These are phyloP conservation scores for Larimichthys polyactis DNA, from an alignment of 2,113 vertebrate species.

Conservation along the genomic window DNA sequence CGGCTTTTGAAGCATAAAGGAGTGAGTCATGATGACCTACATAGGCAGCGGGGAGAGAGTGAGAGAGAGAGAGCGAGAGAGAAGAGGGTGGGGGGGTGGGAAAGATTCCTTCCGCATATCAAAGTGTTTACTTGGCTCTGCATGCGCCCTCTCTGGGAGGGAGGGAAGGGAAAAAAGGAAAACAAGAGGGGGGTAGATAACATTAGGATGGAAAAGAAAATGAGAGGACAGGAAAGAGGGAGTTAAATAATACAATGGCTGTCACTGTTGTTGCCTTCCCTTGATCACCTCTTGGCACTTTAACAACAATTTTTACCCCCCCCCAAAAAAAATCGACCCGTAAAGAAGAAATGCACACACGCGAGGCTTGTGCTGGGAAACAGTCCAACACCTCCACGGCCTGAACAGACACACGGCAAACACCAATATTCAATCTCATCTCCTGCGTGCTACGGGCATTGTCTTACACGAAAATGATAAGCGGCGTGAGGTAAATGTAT, in stretches of 20 bases:
- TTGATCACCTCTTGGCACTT: conserved; percentile 40
- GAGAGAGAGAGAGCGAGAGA: conserved; percentile 55
- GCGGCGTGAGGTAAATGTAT: conserved; percentile 13
- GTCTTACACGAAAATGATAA: conserved; percentile 7
- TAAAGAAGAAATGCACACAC: background rate
- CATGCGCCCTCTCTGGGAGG: conserved; percentile 67
- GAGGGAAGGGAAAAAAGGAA: conserved; percentile 54
- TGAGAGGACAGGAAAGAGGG: conserved; percentile 57
- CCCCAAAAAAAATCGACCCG: background rate
- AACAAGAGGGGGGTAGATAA: conserved; percentile 59
- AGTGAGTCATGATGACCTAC: conserved; percentile 87
- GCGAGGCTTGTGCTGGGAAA: background rate
- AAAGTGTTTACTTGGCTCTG: conserved; percentile 84
- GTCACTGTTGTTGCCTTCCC: conserved; percentile 31
- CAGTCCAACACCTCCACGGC: background rate
- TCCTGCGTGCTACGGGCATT: background rate
- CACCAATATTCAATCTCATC: background rate
- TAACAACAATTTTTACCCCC: background rate
- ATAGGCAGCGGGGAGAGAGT: conserved; percentile 78
- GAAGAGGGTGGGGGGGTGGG: conserved; percentile 42
- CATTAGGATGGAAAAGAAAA: conserved; percentile 60
- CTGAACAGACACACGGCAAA: background rate
- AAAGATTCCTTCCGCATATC: conserved; percentile 83
- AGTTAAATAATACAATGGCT: conserved; percentile 59
- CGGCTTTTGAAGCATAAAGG: conserved; percentile 83